Conservation (phyloP, 2,888 invertebrate species). For the Ochropacha duplaris region DNA sequence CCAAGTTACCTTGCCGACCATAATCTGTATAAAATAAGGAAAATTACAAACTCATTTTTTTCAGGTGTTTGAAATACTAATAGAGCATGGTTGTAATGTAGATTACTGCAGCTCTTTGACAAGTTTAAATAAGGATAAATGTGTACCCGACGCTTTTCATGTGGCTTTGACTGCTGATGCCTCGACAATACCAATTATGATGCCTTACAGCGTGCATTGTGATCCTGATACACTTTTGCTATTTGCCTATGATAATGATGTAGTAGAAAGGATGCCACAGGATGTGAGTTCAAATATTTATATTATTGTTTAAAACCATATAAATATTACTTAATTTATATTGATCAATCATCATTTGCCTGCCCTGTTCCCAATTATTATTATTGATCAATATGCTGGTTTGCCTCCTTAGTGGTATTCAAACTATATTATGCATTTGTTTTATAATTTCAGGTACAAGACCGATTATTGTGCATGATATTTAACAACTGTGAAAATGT, state of each 20-base stretch:
- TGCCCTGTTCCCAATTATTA: background rate
- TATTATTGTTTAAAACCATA: background rate
- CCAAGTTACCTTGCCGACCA: background rate
- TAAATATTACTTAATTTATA: too few species aligned
- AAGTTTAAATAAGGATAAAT: slow-evolving; percentile 22
- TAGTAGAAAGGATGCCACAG: slow-evolving; percentile 50
- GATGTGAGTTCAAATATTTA: slow-evolving; percentile 42
- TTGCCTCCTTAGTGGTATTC: too few species aligned
- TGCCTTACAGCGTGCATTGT: slow-evolving; percentile 64
- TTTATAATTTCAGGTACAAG: slow-evolving; percentile 54
- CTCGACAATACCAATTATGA: slow-evolving; percentile 51
- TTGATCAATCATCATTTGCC: too few species aligned
- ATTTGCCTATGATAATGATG: slow-evolving; percentile 45
- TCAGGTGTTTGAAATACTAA: slow-evolving; percentile 69
- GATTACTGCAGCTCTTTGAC: slow-evolving; percentile 58
- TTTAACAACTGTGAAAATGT: slow-evolving; percentile 34
- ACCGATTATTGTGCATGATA: slow-evolving; percentile 49
- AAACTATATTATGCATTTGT: too few species aligned
- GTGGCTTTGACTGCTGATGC: slow-evolving; percentile 62
- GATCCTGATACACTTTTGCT: slow-evolving; percentile 61
- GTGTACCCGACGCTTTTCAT: slow-evolving; percentile 69
- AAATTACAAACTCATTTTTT: slow-evolving; percentile 15
- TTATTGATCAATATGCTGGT: too few species aligned
- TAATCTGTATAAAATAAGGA: background rate
- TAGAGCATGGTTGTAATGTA: slow-evolving; percentile 68